These are phyloP conservation scores for Plebejus argus DNA, from an alignment of 2,888 invertebrate species.

Conservation along the genomic window DNA sequence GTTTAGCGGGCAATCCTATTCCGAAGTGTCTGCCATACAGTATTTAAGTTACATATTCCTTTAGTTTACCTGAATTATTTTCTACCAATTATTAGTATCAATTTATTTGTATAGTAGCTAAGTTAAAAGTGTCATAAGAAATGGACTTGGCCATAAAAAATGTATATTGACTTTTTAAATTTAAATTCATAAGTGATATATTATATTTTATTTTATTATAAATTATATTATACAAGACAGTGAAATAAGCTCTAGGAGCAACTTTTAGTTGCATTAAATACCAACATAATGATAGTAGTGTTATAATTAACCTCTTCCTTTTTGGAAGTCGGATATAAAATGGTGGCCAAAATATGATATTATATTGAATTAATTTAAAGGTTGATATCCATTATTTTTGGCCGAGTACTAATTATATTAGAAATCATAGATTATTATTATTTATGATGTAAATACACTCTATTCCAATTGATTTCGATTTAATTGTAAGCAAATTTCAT, in stretches of 20 bases:
- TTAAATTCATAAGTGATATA: no score
- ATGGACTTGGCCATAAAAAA: constrained; percentile 33
- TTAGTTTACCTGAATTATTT: constrained; percentile 69
- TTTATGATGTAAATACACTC: neutral
- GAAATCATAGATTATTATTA: constrained; percentile 17
- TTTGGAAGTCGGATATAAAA: no score
- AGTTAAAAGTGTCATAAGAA: constrained; percentile 18
- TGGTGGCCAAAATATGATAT: no score
- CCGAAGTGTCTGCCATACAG: constrained; percentile 76
- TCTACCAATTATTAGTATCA: constrained; percentile 59
- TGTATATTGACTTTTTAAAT: constrained; percentile 28
- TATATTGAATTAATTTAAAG: neutral
- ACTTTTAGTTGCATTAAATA: no score
- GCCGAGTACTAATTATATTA: constrained; percentile 7
- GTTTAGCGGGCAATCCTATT: constrained; percentile 43
- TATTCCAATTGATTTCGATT: no score
- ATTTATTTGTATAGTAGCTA: constrained; percentile 37
- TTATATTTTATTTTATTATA: no score
- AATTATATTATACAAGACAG: no score
- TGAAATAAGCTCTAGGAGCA: no score
- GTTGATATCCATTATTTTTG: neutral
- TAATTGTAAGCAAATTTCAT: no score
- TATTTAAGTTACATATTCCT: constrained; percentile 73
- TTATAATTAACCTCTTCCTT: no score
- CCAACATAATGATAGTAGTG: no score